Evolutionary conservation across 2,113 vertebrate species (phyloP).

Genomic region (Urocitellus parryii): DNA sequence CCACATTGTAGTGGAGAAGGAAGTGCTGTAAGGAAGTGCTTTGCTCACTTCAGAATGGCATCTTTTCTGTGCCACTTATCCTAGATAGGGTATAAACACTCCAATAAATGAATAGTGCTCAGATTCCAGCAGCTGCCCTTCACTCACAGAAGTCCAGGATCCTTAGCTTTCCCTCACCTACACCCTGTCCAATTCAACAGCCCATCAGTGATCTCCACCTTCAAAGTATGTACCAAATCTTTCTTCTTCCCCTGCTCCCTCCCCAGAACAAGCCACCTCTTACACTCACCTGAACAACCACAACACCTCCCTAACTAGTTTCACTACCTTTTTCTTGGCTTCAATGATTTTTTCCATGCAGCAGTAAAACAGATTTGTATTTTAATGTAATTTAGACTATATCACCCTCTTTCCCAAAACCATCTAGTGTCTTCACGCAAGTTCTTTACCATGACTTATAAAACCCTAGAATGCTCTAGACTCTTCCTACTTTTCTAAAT

Average conservation of each 20-base stretch:
- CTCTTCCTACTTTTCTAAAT: background rate
- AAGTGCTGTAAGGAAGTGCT: background rate
- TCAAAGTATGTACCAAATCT: background rate
- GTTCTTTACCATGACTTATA: background rate
- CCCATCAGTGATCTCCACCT: background rate
- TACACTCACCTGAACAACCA: background rate
- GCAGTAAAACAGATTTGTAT: background rate
- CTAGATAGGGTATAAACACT: background rate
- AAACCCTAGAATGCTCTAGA: background rate
- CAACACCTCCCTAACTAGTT: background rate
- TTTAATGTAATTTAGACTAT: background rate
- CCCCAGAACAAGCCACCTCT: background rate
- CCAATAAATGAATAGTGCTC: background rate
- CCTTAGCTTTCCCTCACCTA: background rate
- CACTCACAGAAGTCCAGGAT: background rate
- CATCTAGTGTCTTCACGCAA: background rate
- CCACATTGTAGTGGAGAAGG: background rate
- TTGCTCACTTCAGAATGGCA: background rate
- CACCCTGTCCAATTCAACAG: background rate
- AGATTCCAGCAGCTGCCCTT: background rate
- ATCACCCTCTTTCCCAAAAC: background rate
- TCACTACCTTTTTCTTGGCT: background rate
- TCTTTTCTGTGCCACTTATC: background rate
- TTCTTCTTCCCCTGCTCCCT: background rate
- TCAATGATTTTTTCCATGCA: background rate